Evolutionary conservation across 2,888 invertebrate species (phyloP).

Genomic region (Dynastes grantii): DNA sequence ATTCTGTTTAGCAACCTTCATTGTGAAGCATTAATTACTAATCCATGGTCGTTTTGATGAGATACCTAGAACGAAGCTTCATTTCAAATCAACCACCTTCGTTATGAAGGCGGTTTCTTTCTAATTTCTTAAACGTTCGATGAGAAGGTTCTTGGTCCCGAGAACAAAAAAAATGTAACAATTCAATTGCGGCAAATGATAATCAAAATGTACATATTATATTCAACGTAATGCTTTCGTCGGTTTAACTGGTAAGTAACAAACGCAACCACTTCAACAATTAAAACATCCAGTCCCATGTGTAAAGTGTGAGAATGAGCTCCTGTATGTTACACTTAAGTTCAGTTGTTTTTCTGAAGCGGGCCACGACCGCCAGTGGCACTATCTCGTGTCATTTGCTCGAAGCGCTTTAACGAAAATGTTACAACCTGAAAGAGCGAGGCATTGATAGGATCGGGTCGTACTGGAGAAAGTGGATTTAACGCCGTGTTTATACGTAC

Average conservation of each 20-base stretch:
- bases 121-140: no score
- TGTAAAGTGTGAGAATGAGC: not conserved
- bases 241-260: not conserved
- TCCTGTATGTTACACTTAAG: not conserved
- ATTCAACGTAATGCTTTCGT: no score
- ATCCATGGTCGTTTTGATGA: no score
- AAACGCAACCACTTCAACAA: not conserved
- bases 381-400: constrained; percentile 27
- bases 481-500: not conserved
- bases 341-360: not conserved
- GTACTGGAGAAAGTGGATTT: not conserved
- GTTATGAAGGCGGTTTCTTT: no score
- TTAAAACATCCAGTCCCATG: not conserved
- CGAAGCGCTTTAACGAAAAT: constrained; percentile 9
- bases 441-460: not conserved
- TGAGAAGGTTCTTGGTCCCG: no score
- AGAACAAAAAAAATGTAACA: no score
- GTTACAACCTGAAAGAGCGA: constrained; percentile 6
- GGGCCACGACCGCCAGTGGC: not conserved
- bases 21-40: no score
- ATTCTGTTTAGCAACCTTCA: no score
- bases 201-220: not conserved
- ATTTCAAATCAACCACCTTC: no score
- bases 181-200: not conserved
- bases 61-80: no score